Base-by-base conservation (phyloP, 2,113 vertebrate genomes). In the Scopus umbretta region DNA sequence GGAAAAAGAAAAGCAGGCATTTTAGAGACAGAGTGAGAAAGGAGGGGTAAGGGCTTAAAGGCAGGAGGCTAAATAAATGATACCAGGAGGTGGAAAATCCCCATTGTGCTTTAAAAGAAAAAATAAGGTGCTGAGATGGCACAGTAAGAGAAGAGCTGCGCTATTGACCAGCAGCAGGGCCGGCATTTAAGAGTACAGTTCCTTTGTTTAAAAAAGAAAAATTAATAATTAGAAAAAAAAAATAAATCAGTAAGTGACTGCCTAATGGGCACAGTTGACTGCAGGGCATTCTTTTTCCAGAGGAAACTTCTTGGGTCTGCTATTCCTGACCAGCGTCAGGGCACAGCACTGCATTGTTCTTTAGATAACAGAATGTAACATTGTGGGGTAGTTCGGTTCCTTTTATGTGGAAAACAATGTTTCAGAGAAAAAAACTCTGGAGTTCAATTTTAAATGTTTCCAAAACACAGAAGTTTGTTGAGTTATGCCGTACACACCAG, bases 11-110 rank as follows among this genome's bases (percentile, higher is more conserved):
- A 10, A 11, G 3, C 16, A 86, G 16, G 11, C 40, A 36, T 83
- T 96, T 85, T 58, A 83, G 75, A 88, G 55, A 16, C 29, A 66
- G 40, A 13, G 15, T 16, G 67, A 86, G 63, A 85, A 80, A 85
- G 21, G 74, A 90, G 88, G 34, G 55, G 43, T 63, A 84, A 92
- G 43, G n/a, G 32, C 47, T 90, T 52, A 66, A 73, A 96, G 49
- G 81, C 82, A 92, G 45, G 79, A 92, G 50, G 55, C 61, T 66
- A 81, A 91, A 86, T 66, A 92, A 96, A 86, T 78, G 42, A 73
- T 63, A 86, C 5, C 61, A 87, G 86, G 50, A 94, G 83, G 59
- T 92, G 86, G 76, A 91, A 95, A 94, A 91, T 32, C 72, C 94
- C 55, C 55, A 27, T 43, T 8, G 27, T 78, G 83, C 86, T 62